Evolutionary conservation across 2,797 vertebrate genomes (phyloP), one percentile per base, ranked within the genome.

Genomic region (Microctenopoma steveboyesi): DNA sequence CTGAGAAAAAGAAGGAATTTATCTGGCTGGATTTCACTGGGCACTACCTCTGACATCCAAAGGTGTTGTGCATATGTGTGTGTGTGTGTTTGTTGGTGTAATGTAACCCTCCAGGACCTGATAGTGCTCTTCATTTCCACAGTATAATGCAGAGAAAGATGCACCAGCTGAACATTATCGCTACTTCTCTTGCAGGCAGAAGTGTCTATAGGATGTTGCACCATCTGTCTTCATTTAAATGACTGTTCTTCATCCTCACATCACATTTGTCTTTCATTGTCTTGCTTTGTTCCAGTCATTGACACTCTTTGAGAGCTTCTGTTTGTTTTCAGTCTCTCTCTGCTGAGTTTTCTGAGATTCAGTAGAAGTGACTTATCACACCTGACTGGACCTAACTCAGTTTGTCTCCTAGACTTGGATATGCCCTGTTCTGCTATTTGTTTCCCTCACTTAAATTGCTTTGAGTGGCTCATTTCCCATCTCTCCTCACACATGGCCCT

Each of bases 361-460:
- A 66, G 35, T 61, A 52, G 33, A 72, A 69, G 54, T 55, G 72
- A 75, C 76, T 84, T 79, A 82, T 79, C 64, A 68, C 64, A 79
- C 76, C 66, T 57, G 40, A 61, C 68, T 78, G 12, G 66, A 52
- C 62, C 67, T 56, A 72, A 63, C 59, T 76, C 50, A 30, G 64
- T 66, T 82, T 80, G 50, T 66, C 40, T 78, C 54, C 28, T 51
- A 51, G 49, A 61, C 73, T 81, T 81, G 65, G 40, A 88, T 71
- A 73, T 67, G 16, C 47, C 60, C 30, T 1, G 4, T 54, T 73
- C 75, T 69, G 55, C 50, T 65, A 51, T 83, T 82, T 69, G 69
- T 72, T 83, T 73, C 50, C 72, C 55, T 60, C 39, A 59, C 64
- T 52, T 76, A 79, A 84, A 87, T 85, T 83, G 69, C 76, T 83